Evolutionary conservation across 2,888 invertebrate genomes (phyloP).

Genomic region (Agrochola lychnidis): DNA sequence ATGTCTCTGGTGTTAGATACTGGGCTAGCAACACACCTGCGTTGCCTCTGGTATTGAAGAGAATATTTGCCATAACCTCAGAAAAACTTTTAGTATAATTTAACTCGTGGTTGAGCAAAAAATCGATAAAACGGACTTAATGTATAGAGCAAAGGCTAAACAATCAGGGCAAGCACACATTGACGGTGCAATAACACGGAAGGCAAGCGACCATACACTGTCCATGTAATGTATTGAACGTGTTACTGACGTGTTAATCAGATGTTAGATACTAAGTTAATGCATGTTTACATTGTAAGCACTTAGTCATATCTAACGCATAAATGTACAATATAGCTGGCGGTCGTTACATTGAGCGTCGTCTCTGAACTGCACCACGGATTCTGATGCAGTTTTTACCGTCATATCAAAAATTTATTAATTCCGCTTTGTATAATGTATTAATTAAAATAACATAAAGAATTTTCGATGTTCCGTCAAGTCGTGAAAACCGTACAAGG

Average conservation of each 20-base stretch:
- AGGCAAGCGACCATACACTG: not conserved
- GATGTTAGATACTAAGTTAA: constrained; percentile 6
- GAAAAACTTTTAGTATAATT: not conserved
- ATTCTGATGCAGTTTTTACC: not conserved
- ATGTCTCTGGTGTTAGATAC: too few relatives aligned
- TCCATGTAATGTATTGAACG: not conserved
- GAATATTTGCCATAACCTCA: not conserved
- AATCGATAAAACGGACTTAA: not conserved
- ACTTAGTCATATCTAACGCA: not conserved
- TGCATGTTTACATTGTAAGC: not conserved
- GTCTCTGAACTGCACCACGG: not conserved
- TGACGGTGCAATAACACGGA: not conserved
- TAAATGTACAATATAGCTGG: not conserved
- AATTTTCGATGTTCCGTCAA: not conserved
- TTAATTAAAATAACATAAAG: too few relatives aligned
- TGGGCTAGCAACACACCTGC: not conserved
- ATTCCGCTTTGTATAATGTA: too few relatives aligned
- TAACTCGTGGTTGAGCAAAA: too few relatives aligned
- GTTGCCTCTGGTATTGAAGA: not conserved
- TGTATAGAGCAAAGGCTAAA: not conserved
- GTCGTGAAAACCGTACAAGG: not conserved
- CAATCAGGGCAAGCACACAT: constrained; percentile 6
- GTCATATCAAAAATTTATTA: not conserved
- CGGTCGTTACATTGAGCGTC: not conserved
- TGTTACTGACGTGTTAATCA: constrained; percentile 12